Conservation (phyloP, 2,888 invertebrate species). For the Erebia palarica region DNA sequence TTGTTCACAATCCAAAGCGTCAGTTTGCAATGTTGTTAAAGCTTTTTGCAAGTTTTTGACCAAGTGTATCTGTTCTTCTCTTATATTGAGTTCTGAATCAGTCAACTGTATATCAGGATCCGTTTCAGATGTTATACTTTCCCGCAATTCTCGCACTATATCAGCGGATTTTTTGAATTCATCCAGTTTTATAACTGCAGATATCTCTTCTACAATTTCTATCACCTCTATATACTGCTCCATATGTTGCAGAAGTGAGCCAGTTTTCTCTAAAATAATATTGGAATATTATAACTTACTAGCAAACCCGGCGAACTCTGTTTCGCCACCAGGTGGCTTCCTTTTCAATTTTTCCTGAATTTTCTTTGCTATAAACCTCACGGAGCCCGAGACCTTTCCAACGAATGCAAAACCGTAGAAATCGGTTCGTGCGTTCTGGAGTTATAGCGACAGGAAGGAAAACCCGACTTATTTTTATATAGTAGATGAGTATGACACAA, state of each 20-base stretch:
- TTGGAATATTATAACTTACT: too few relatives aligned
- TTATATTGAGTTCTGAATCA: constrained; percentile 27
- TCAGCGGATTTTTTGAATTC: constrained; percentile 56
- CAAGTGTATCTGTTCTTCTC: constrained; percentile 48
- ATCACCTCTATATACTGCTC: constrained; percentile 65
- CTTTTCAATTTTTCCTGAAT: too few relatives aligned
- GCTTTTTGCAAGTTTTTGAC: constrained; percentile 58
- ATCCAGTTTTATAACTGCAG: constrained; percentile 56
- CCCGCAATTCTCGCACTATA: constrained; percentile 59
- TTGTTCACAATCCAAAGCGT: constrained; percentile 54
- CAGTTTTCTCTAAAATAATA: constrained; percentile 59
- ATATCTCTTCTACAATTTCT: constrained; percentile 65
- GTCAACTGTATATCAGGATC: constrained; percentile 34
- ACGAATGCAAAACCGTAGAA: too few relatives aligned
- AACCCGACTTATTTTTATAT: too few relatives aligned
- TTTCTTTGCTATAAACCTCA: too few relatives aligned
- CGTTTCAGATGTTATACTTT: constrained; percentile 48
- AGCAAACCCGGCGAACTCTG: too few relatives aligned
- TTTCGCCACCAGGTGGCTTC: too few relatives aligned
- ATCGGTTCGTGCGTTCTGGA: too few relatives aligned
- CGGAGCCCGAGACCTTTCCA: too few relatives aligned
- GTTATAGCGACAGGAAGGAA: too few relatives aligned
- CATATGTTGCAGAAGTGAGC: constrained; percentile 56
- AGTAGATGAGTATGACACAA: not conserved
- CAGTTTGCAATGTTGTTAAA: constrained; percentile 54